These are phyloP conservation scores for Diplolepis rosae DNA, from an alignment of 2,888 invertebrate genomes.

Conservation along the genomic window DNA sequence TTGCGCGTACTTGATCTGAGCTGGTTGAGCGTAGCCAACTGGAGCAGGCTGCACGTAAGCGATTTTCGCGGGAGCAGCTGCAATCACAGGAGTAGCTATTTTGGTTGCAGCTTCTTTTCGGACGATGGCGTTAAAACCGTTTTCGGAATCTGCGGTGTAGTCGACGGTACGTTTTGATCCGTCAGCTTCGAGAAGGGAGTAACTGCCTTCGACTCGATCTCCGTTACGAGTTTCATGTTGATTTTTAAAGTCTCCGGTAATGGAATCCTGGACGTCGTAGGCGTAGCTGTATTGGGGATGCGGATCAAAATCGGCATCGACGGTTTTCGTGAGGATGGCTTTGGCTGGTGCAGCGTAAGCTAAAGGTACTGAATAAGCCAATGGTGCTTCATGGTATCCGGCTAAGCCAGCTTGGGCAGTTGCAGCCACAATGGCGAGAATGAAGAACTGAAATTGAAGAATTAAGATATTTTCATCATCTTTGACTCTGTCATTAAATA, in stretches of 20 bases:
- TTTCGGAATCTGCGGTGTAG: conserved; percentile 57
- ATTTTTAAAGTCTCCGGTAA: conserved; percentile 58
- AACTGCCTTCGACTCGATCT: conserved; percentile 59
- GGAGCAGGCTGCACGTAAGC: background rate
- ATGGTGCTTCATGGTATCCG: conserved; percentile 61
- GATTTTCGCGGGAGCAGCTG: conserved; percentile 24
- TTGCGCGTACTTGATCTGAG: background rate
- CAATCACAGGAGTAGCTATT: background rate
- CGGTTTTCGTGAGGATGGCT: conserved; percentile 53
- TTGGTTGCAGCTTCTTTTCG: conserved; percentile 50
- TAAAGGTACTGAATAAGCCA: conserved; percentile 53
- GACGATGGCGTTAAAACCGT: conserved; percentile 62
- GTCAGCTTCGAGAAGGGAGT: conserved; percentile 57
- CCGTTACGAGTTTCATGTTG: conserved; percentile 60
- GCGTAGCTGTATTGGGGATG: conserved; percentile 61
- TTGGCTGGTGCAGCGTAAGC: conserved; percentile 75
- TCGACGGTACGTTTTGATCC: conserved; percentile 56
- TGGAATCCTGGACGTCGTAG: conserved; percentile 58
- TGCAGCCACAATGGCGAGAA: conserved; percentile 73
- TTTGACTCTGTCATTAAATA: background rate
- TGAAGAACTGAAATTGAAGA: conserved; percentile 70
- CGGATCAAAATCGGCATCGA: conserved; percentile 57
- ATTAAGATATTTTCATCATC: background rate
- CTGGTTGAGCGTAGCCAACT: background rate
- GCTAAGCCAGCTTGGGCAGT: conserved; percentile 75